Conservation (phyloP, 2,113 vertebrate species). For the Coregonus clupeaformis region DNA sequence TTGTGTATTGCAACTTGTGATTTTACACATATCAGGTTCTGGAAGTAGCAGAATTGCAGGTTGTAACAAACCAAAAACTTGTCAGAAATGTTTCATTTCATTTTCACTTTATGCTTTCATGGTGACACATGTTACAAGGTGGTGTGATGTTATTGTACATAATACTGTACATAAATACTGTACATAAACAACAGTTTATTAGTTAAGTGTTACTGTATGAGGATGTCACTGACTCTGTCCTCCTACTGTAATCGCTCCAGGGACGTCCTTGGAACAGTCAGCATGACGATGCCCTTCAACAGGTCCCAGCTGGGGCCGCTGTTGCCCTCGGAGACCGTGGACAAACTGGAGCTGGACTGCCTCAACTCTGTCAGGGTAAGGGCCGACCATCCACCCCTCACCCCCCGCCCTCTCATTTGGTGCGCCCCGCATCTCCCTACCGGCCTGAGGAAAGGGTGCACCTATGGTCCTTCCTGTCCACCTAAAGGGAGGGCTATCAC, state of each 20-base stretch:
- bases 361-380: constrained; percentile 78
- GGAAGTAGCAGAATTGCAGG: no score
- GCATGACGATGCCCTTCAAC: constrained; percentile 67
- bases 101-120: no score
- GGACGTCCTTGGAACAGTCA: constrained; percentile 71
- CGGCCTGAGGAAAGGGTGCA: constrained; percentile 27
- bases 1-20: no score
- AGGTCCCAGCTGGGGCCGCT: constrained; percentile 61
- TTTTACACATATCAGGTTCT: no score
- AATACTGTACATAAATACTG: no score
- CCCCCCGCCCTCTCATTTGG: background rate
- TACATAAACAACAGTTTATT: no score
- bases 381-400: background rate
- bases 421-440: constrained; percentile 1
- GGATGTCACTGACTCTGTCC: background rate
- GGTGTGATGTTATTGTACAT: no score
- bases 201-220: background rate
- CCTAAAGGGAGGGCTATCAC: constrained; percentile 15
- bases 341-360: constrained; percentile 75
- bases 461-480: constrained; percentile 27
- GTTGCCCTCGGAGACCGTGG: constrained; percentile 67
- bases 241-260: constrained; percentile 48
- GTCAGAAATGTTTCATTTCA: no score
- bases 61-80: no score
- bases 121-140: no score